Percentiles rank a stretch among this genome's conserved stretches.
Evolutionary conservation across 1,140 invertebrate species (phyloP).

Genomic region (Halesus radiatus): DNA sequence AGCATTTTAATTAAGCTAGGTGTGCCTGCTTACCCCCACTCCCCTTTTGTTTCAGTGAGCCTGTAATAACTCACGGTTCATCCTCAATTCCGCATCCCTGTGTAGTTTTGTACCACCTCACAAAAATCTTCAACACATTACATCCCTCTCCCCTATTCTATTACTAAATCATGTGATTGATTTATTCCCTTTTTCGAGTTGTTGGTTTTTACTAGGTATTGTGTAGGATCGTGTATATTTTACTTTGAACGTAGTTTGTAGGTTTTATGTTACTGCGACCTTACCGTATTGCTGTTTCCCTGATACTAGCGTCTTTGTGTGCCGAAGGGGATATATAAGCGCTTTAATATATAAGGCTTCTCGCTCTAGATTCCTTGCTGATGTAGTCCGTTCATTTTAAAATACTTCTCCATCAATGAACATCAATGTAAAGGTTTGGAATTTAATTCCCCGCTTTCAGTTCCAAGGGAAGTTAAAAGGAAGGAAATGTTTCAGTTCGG

Average conservation of each 20-base stretch:
- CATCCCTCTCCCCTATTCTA: neutral
- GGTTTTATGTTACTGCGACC: conserved; percentile 10
- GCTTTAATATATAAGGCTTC: neutral
- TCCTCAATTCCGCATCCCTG: neutral
- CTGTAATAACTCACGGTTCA: conserved; percentile 33
- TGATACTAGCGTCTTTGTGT: conserved; percentile 11
- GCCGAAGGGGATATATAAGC: conserved; percentile 13
- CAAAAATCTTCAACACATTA: no score
- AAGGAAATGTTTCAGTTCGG: no score
- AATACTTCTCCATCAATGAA: neutral
- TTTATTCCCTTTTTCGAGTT: neutral
- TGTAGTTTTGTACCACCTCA: no score
- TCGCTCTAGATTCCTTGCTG: neutral
- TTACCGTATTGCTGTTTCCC: conserved; percentile 33
- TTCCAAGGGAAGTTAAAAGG: no score
- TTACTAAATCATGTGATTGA: neutral
- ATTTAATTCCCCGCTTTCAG: no score
- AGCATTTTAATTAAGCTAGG: conserved; percentile 24
- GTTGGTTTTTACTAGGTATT: neutral
- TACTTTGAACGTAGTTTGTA: conserved; percentile 32
- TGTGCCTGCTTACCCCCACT: conserved; percentile 11
- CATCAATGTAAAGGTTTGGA: no score
- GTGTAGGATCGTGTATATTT: conserved; percentile 8
- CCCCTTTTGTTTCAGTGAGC: conserved; percentile 26
- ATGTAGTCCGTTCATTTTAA: neutral